Evolutionary conservation across 1,140 invertebrate genomes (phyloP), one percentile per base, ranked within the genome.

Genomic region (Tetramorium simillimum): DNA sequence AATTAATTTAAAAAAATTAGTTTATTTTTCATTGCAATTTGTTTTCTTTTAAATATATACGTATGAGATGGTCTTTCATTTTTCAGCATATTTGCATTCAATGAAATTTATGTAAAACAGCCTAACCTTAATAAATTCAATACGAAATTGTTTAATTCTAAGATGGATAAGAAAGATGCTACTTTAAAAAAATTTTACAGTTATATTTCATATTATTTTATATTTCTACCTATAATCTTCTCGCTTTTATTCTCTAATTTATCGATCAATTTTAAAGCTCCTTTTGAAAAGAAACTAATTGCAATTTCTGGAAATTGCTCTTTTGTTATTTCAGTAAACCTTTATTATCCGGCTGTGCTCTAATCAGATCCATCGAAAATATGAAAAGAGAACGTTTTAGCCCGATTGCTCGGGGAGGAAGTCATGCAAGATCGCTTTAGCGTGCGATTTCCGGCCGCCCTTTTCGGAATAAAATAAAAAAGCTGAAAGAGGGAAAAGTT

Each of bases 371-470:
- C 24, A 33, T 82, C 51, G 2, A 24, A 67, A 80, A 67, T 58
- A 33, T 58, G 80, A 72, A 82, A 73, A 46, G 53, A 49, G 33
- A 53, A 24, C 7, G 37, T 46, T 24, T 70, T 46, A 49, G 33
- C 12, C 18, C 49, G 78, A 43, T 70, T 69, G 37, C 78, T 37
- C 33, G 49, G 58, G 78, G 10, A 73, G 78, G 10, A 58, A 7
- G 10, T 73, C 33, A 43, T 62, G 51, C 37, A 65, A 80, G 77
- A 81, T 81, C 49, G 49, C 24, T 72, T 81, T 43, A n/a, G 62
- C 77, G 43, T 28, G 51, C 43, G 62, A 24, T 72, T 60, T 67
- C 12, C 43, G 28, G 21, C 49, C 14, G 37, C 40, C 6, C 49
- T 28, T 82, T 58, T 56, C 14, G 6, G 51, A 46, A 60, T 46